Base-by-base conservation (phyloP, 2,888 invertebrate species). In the Idaea biselata region DNA sequence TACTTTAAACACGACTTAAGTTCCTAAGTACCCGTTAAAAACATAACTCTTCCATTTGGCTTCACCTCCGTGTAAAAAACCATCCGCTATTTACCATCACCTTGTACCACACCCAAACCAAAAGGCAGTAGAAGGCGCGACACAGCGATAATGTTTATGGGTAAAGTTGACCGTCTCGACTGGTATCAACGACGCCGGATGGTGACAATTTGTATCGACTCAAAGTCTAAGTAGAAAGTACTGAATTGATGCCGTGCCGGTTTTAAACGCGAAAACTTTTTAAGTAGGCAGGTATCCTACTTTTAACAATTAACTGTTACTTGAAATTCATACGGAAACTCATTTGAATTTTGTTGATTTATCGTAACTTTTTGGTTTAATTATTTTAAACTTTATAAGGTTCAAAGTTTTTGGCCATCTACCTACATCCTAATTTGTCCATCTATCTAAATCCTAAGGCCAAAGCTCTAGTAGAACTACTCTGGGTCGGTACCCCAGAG, bases 111-210 rank as follows among this genome's bases (percentile, higher is more conserved):
- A 64, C 71, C 64, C 63, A 69, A 74, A 73, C 75, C 79, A 70
- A 79, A 84, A 84, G 87, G 44, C 6, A 14, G 14, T 5, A 44
- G 44, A 44, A 14, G 14, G 44, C 25, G 86, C 83, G 83, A 80
- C 74, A 74, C 84, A 79, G 86, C 80, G 89, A 87, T 88, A 89
- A 89, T 89, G 91, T 88, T 91, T 90, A 92, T 91, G 86, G 87
- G 74, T 60, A 84, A 91, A 91, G 84, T 92, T 91, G 76, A 74
- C 78, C 81, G 79, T 83, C 66, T 78, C 78, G 78, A 81, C 82
- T 71, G 77, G 73, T 74, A 71, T 72, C 74, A 64, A 59, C 60
- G 63, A 68, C 69, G 71, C 69, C 64, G 67, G 58, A 60, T 64
- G 74, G 73, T 77, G 83, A 81, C 83, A 82, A 85, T 83, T 87